These are phyloP conservation scores for Myioborus miniatus DNA, from an alignment of 2,797 vertebrate species.

Conservation along the genomic window DNA sequence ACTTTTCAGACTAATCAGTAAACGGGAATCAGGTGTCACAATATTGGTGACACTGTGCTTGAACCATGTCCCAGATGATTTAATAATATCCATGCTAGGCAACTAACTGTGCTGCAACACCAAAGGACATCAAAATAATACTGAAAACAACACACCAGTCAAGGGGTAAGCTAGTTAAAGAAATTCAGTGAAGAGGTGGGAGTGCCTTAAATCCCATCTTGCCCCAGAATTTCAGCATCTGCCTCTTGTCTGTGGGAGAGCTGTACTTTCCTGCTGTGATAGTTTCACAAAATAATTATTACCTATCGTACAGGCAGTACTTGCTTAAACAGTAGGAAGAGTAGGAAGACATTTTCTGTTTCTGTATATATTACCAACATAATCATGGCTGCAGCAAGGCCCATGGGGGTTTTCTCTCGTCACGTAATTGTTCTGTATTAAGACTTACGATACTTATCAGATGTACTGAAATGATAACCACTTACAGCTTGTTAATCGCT, in stretches of 20 bases:
- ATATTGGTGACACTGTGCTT: background rate
- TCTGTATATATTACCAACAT: background rate
- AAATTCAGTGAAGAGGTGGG: background rate
- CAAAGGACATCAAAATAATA: background rate
- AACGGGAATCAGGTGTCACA: background rate
- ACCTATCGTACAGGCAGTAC: background rate
- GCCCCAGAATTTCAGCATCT: background rate
- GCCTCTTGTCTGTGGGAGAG: background rate
- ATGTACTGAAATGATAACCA: conserved; percentile 6
- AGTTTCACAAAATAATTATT: background rate
- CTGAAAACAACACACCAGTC: background rate
- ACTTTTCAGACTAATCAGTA: background rate
- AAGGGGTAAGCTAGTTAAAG: background rate
- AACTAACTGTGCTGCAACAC: background rate
- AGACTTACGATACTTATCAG: conserved; percentile 10
- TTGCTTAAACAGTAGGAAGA: background rate
- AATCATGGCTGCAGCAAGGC: background rate
- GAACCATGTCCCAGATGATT: background rate
- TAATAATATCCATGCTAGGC: background rate
- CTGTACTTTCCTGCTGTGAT: background rate
- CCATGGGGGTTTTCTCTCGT: background rate
- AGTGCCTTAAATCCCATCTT: background rate
- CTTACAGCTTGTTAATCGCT: conserved; percentile 43
- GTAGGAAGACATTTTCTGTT: background rate
- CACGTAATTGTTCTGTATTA: background rate